Base-by-base conservation (phyloP, 1,140 invertebrate species). In the Papilio polytes region DNA sequence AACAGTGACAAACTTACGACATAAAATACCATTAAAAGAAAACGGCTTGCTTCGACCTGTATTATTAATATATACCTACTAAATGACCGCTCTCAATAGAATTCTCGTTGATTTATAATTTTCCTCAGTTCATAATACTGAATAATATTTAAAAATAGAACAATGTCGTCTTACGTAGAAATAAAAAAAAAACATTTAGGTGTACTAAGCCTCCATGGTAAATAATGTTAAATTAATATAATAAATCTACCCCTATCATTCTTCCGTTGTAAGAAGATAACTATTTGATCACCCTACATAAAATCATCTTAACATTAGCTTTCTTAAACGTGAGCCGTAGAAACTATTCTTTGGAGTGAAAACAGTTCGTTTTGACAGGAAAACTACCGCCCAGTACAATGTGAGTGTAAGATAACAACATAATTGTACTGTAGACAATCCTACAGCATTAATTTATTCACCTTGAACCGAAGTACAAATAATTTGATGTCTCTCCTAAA, bases 401-500 rank as follows among this genome's bases (percentile, higher is more conserved):
- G 10, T 63, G 59, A 63, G 59, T 63, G 20, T 26, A 63, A 31
- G 59, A 26, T 63, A 26, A 63, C 59, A 56, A 56, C 18, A 63
- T 63, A 63, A 63, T 63, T 63, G 10, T 12, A 12, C 59, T 9
- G n/a, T 56, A 56, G 18, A 56, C n/a, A 56, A 56, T 9, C 53
- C n/a, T 56, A 22, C n/a, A 59, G 8, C 22, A 66, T 66, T 3
- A 13, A 66, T 66, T 31, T 70, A 70, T 36, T 36, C 12, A 31
- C 63, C 63, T 70, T 70, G 26, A 70, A 31, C 63, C 12, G 13
- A 70, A 36, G 13, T 63, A 15, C 26, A 70, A 41, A 63, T 63
- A 13, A 63, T 70, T 70, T 70, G 63, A 70, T 36, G 63, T 70
- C 63, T 70, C 63, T 70, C 26, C 63, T 70, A 36, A 70, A 70